Percentiles rank a stretch among this genome's conserved stretches.
phyloP scores from a whole-genome alignment of 2,113 vertebrate genomes.

The Donacobius atricapilla region DNA sequence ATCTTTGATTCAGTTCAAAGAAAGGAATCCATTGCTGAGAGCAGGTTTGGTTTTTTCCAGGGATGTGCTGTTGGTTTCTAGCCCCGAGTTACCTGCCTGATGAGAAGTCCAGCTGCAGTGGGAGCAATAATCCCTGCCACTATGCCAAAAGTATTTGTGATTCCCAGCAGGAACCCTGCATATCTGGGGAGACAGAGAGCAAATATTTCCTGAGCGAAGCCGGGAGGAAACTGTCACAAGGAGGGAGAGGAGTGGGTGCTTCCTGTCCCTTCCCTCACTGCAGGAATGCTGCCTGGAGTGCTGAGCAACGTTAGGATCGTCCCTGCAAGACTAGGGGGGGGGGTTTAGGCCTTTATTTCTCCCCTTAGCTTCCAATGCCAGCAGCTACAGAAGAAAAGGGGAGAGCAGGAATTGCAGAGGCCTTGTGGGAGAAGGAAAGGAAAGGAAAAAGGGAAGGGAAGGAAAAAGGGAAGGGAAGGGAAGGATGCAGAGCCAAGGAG shows the following conservation, averaged over 20 bases:
- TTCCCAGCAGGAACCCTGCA: constrained; percentile 74
- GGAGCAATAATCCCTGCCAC: constrained; percentile 73
- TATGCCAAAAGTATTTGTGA: constrained; percentile 78
- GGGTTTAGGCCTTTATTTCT: background rate
- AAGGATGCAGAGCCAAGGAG: background rate
- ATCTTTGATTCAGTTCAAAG: background rate
- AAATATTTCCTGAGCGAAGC: background rate
- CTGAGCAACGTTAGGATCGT: background rate
- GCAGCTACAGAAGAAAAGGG: background rate
- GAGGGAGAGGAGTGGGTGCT: background rate
- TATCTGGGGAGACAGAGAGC: constrained; percentile 36
- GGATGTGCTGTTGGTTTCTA: background rate
- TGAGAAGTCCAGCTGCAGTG: constrained; percentile 64
- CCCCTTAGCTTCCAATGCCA: background rate
- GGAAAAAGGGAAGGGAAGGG: too few relatives aligned
- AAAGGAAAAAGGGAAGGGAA: too few relatives aligned
- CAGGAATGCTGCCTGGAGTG: background rate
- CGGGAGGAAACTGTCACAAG: background rate
- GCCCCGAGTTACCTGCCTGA: constrained; percentile 56
- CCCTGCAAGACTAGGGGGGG: background rate
- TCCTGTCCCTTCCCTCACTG: background rate
- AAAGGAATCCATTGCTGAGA: background rate
- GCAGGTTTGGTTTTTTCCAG: background rate
- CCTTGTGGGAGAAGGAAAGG: background rate
- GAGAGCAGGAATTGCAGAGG: background rate